Conservation (phyloP, 2,888 invertebrate species). For the Drosophila stalkeri region DNA sequence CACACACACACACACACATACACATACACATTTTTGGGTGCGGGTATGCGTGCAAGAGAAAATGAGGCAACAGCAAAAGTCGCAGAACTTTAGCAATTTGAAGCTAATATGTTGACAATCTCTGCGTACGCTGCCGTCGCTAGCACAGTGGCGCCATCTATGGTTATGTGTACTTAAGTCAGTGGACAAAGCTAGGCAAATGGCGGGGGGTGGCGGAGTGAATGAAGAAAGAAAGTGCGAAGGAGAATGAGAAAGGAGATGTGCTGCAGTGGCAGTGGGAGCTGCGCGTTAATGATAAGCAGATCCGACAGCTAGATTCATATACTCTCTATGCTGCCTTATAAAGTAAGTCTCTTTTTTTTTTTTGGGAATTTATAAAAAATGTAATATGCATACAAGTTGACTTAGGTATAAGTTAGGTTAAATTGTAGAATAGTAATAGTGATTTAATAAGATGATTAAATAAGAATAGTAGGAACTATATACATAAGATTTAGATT, state of each 20-base stretch:
- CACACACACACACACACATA: neutral
- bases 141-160: conserved; percentile 68
- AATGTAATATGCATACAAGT: neutral
- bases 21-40: conserved; percentile 4
- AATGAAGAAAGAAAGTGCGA: neutral
- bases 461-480: too few relatives aligned
- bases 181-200: conserved; percentile 59
- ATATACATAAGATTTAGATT: too few relatives aligned
- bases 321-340: neutral
- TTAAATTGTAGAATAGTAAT: neutral
- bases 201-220: neutral
- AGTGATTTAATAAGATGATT: too few relatives aligned
- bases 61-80: conserved; percentile 77
- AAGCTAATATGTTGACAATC: conserved; percentile 81
- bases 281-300: conserved; percentile 46
- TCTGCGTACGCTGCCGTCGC: conserved; percentile 47
- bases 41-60: conserved; percentile 58
- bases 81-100: conserved; percentile 81
- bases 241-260: neutral
- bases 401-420: neutral
- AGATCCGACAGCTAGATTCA: conserved; percentile 1
- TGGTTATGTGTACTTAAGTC: conserved; percentile 77
- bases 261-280: neutral
- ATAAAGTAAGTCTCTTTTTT: neutral
- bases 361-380: neutral